Base-by-base conservation (phyloP, 2,888 invertebrate species). In the Phyto melanocephala region DNA sequence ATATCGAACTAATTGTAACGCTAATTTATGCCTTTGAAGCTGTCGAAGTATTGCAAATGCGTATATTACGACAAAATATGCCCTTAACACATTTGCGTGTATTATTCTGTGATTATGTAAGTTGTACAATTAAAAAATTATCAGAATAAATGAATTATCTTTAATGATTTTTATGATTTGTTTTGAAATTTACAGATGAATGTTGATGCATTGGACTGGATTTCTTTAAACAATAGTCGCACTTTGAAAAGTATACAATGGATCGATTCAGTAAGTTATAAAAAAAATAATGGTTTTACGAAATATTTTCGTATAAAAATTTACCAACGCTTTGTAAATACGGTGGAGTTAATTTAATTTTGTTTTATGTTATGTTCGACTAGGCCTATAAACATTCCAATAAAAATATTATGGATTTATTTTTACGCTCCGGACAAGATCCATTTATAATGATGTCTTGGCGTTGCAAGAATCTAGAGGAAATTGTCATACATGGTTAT, bases 21-120 rank as follows among this genome's bases (percentile, higher is more conserved):
- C 85, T 91, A 6, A 93, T 95, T 83, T 95, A 95, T 89, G 95
- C 95, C 35, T 94, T 94, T 85, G 93, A 93, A 86, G 95, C 94
- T 62, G 93, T 95, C 17, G 92, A 92, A 84, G 91, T 92, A 80
- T 90, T 95, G 84, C 93, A 95, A 79, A 90, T 92, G 56, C 92
- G 93, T 82, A 94, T 96, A 85, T 90, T 96, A 65, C 93, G 93
- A 85, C 93, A 93, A 54, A 92, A 93, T 75, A 95, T 96, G 95
- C 95, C 95, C 17, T 91, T 96, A 22, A 93, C 94, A 22, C 95
- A 95, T 89, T 92, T 95, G 65, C 93, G 95, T 87, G 94, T 94
- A 72, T 93, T 95, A 85, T 96, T 95, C 91, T 95, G 95, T 89
- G 94, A 94, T 90, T 91, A 92, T 88, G 93, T 93, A 90, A 91